These are phyloP conservation scores for Holacanthus passer DNA, from an alignment of 2,113 vertebrate species.

Conservation along the genomic window DNA sequence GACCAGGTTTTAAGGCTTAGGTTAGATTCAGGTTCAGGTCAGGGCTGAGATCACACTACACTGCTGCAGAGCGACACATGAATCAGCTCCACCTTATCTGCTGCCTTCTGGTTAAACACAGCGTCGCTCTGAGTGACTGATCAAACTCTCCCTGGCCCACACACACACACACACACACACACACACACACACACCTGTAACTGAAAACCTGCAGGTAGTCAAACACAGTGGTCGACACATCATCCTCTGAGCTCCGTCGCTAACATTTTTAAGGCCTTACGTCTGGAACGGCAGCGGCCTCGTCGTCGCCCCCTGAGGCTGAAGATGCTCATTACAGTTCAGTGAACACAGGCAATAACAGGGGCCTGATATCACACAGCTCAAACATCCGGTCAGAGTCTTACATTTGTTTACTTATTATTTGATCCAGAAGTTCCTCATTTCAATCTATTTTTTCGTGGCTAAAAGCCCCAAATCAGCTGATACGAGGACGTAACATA, in stretches of 20 bases:
- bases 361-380: neutral
- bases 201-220: constrained; percentile 11
- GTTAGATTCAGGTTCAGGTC: no score
- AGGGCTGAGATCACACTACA: no score
- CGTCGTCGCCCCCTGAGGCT: neutral
- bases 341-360: neutral
- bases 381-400: no score
- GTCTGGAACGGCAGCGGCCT: neutral
- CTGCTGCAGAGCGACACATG: constrained; percentile 34
- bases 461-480: no score
- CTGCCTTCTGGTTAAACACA: constrained; percentile 28
- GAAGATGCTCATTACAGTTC: neutral
- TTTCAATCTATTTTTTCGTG: no score
- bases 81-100: constrained; percentile 32
- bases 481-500: no score
- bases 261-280: neutral
- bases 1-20: no score
- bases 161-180: constrained; percentile 23
- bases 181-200: constrained; percentile 20
- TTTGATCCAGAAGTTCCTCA: no score
- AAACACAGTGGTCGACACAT: neutral
- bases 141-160: no score
- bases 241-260: neutral
- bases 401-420: no score
- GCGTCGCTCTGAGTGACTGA: neutral